Percentiles rank a stretch among this genome's conserved stretches.
phyloP scores from a whole-genome alignment of 2,113 vertebrate species.

The Callospermophilus lateralis region DNA sequence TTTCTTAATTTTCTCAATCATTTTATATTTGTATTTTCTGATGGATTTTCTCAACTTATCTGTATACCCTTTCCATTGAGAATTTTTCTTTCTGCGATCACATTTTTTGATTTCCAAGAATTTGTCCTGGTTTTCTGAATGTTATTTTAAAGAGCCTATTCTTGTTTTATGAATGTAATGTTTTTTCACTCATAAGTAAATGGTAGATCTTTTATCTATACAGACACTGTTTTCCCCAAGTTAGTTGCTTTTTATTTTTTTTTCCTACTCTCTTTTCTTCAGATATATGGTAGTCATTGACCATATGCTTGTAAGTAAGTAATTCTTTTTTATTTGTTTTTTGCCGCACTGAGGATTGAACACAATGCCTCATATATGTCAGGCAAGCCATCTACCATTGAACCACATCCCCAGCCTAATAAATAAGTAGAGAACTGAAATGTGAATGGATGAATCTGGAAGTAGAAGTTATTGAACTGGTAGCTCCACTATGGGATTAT shows the following conservation, averaged over 20 bases:
- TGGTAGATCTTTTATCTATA: not conserved
- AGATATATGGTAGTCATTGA: not conserved
- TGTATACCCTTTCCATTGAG: not conserved
- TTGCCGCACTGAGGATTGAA: too few species aligned
- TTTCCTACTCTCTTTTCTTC: not conserved
- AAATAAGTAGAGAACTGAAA: not conserved
- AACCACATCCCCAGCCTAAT: too few species aligned
- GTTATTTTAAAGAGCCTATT: not conserved
- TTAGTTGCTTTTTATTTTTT: not conserved
- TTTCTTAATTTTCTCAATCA: conserved; percentile 10
- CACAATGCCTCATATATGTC: too few species aligned
- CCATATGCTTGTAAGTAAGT: not conserved
- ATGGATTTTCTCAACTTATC: not conserved
- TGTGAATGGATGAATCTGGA: not conserved
- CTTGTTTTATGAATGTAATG: too few species aligned
- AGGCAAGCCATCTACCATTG: too few species aligned
- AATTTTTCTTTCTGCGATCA: not conserved
- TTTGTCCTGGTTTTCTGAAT: not conserved
- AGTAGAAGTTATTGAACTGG: not conserved
- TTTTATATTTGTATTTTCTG: not conserved
- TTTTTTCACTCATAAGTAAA: not conserved
- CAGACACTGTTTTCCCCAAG: not conserved
- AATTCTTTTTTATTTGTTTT: too few species aligned
- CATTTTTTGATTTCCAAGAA: not conserved
- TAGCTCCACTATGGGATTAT: not conserved